These are phyloP conservation scores for Oryzias sinensis DNA, from an alignment of 2,797 vertebrate genomes.

Conservation along the genomic window DNA sequence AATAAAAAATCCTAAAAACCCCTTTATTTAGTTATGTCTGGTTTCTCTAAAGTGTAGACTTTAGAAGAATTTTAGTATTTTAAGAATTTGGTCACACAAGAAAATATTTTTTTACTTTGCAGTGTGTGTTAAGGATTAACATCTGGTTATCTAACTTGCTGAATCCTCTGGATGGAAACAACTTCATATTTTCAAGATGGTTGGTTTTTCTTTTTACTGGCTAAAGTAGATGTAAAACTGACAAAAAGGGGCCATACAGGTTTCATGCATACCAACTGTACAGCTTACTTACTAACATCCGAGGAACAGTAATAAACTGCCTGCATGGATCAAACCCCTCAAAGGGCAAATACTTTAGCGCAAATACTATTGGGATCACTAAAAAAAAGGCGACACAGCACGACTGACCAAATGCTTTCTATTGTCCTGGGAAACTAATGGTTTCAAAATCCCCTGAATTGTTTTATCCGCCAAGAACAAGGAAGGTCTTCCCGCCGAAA, in stretches of 20 bases:
- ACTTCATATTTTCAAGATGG: too few species aligned
- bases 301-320: not conserved
- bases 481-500: slow-evolving; percentile 32
- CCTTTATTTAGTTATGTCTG: too few species aligned
- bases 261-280: not conserved
- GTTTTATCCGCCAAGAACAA: slow-evolving; percentile 19
- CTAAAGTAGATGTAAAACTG: not conserved
- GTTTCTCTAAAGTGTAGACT: too few species aligned
- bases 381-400: not conserved
- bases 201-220: not conserved
- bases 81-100: too few species aligned
- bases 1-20: too few species aligned
- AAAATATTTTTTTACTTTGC: too few species aligned
- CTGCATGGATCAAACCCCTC: too few species aligned
- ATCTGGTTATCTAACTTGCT: too few species aligned
- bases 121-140: too few species aligned
- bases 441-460: slow-evolving; percentile 32
- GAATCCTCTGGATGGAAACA: too few species aligned
- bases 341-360: not conserved
- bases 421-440: slow-evolving; percentile 26
- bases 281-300: not conserved
- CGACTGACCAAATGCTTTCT: slow-evolving; percentile 7
- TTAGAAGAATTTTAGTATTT: too few species aligned
- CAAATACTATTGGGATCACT: not conserved
- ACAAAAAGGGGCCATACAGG: not conserved